Evolutionary conservation across 1,140 invertebrate species (phyloP), one percentile per base, ranked within the genome.

Genomic region (Agraylea sexmaculata): DNA sequence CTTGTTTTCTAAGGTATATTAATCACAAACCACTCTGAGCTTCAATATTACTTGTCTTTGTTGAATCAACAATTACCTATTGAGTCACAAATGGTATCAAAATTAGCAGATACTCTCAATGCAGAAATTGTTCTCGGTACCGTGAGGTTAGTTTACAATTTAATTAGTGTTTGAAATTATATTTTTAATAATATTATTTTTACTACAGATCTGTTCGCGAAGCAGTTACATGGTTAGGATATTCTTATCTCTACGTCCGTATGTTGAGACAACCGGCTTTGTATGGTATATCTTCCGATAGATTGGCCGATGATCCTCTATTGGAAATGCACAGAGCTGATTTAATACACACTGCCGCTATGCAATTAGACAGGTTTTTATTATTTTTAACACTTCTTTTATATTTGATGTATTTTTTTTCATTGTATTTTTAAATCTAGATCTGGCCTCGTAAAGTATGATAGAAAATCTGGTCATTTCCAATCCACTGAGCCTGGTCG

Each of bases 21-120:
- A 11, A 95, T 99, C 21, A 99, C 96, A 1, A 98, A 98, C 62
- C 94, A 99, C 62, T 92, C 87, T 50, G 95, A 99, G 65, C 70
- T 99, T 3, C 94, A 98, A 55, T 99, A 95, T 61, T 99, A 99
- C 64, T 69, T 99, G 8, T 98, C 93, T 1, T 69, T 99, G 15
- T 70, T 99, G 43, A 99, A 99, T 69, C 93, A 99, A 59, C 95
- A 99, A 60, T 64, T 94, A 32, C 86, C 85, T 0, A 87, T 89
- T 30, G 87, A 90, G 58, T 88, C 84, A 0, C 87, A 91, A 57
- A 62, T 90, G 34, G 69, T 89, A 5, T 71, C 76, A 16, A 87
- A 87, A 64, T 66, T 99, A 44, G 81, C 94, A 0, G 95, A 99
- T 57, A 90, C 95, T 75, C 66, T 99, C 8, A 99, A 99, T 66